A percentile compares a stretch with the other conserved stretches of the same genome.
Conservation (phyloP, 2,113 vertebrate genomes). For the Rynchops niger region DNA sequence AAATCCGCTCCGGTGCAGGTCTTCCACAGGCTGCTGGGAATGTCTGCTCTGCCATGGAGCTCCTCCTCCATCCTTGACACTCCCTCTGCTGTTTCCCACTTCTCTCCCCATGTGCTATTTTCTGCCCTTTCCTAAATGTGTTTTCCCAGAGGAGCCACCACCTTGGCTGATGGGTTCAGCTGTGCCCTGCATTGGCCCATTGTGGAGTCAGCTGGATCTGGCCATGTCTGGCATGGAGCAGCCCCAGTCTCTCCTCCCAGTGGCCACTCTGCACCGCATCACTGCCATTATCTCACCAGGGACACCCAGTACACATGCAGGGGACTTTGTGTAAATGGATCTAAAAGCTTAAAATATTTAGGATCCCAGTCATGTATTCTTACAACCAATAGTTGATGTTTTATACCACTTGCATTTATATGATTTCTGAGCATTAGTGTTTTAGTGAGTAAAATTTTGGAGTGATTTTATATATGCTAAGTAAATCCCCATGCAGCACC, state of each 20-base stretch:
- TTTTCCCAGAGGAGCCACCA: not conserved
- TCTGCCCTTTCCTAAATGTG: not conserved
- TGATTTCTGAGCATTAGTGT: not conserved
- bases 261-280: not conserved
- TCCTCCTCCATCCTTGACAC: not conserved
- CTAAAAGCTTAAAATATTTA: not conserved
- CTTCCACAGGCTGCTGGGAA: not conserved
- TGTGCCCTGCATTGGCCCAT: no score
- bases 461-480: not conserved
- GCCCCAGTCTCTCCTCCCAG: not conserved
- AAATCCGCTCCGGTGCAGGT: not conserved
- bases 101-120: not conserved
- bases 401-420: not conserved
- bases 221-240: fast-evolving
- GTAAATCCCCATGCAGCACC: not conserved
- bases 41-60: not conserved
- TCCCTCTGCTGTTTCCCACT: not conserved
- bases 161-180: not conserved
- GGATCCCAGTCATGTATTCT: not conserved
- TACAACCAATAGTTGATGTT: not conserved
- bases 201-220: not conserved
- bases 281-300: not conserved
- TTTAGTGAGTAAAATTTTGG: not conserved
- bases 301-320: not conserved
- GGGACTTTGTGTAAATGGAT: not conserved